Conservation (phyloP, 2,888 invertebrate species). For the Theretra japonica region DNA sequence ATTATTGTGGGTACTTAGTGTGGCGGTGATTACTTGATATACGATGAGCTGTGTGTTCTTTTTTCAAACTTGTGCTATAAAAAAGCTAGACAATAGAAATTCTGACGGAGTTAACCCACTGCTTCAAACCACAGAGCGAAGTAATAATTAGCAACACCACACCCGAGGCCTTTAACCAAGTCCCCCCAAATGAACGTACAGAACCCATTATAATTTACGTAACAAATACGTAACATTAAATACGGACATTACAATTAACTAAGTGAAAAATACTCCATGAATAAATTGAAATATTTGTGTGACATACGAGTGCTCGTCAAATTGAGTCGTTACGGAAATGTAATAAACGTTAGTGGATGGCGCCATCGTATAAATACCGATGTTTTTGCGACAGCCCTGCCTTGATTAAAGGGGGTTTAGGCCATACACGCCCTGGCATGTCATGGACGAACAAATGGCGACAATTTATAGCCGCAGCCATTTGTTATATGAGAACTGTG, state of each 20-base stretch:
- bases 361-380: neutral
- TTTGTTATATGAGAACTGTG: no score
- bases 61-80: neutral
- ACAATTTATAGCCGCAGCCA: no score
- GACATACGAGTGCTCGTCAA: conserved; percentile 1
- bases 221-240: neutral
- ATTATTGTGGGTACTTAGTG: no score
- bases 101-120: neutral
- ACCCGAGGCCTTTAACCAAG: neutral
- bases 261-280: conserved; percentile 4
- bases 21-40: no score
- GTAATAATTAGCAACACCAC: neutral
- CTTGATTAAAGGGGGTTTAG: conserved; percentile 1
- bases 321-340: conserved; percentile 24
- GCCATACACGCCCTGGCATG: neutral
- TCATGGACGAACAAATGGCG: no score
- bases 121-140: neutral
- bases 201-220: neutral
- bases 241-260: conserved; percentile 20
- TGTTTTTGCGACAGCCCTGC: neutral
- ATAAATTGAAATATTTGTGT: conserved; percentile 12
- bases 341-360: conserved; percentile 12
- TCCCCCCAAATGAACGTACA: neutral
- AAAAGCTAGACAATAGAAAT: neutral
- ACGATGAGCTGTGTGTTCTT: neutral